These are phyloP conservation scores for Helicoverpa zea DNA, from an alignment of 1,140 invertebrate species.

Conservation along the genomic window DNA sequence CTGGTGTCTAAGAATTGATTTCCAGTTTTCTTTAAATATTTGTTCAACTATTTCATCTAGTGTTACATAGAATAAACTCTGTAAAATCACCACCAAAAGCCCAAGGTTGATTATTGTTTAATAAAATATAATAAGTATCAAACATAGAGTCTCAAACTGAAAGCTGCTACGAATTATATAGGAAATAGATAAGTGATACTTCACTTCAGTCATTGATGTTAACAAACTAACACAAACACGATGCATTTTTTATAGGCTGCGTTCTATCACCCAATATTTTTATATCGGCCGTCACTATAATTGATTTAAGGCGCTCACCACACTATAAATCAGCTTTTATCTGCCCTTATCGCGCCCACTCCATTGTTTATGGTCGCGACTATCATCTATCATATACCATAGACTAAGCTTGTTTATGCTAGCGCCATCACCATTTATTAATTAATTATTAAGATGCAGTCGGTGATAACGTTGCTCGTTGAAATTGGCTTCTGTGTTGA, in stretches of 20 bases:
- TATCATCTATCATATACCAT: slow-evolving; percentile 72
- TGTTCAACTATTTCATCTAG: too few species aligned
- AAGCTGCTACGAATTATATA: too few species aligned
- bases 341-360: slow-evolving; percentile 67
- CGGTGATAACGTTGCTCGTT: background rate
- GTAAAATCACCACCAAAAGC: too few species aligned
- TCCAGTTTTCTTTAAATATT: too few species aligned
- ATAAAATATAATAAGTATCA: too few species aligned
- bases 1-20: too few species aligned
- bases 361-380: slow-evolving; percentile 72
- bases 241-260: slow-evolving; percentile 19
- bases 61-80: too few species aligned
- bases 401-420: slow-evolving; percentile 64
- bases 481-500: background rate
- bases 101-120: too few species aligned
- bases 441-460: slow-evolving; percentile 17
- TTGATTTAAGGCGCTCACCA: slow-evolving; percentile 67
- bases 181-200: too few species aligned
- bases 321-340: slow-evolving; percentile 72
- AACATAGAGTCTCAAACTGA: too few species aligned
- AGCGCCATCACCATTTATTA: slow-evolving; percentile 38
- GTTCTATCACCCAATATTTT: slow-evolving; percentile 37
- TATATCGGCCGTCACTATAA: slow-evolving; percentile 59
- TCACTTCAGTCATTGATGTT: background rate
- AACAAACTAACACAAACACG: slow-evolving; percentile 5